Conservation (phyloP, 1,140 invertebrate genomes). For the Cardiocondyla obscurior region DNA sequence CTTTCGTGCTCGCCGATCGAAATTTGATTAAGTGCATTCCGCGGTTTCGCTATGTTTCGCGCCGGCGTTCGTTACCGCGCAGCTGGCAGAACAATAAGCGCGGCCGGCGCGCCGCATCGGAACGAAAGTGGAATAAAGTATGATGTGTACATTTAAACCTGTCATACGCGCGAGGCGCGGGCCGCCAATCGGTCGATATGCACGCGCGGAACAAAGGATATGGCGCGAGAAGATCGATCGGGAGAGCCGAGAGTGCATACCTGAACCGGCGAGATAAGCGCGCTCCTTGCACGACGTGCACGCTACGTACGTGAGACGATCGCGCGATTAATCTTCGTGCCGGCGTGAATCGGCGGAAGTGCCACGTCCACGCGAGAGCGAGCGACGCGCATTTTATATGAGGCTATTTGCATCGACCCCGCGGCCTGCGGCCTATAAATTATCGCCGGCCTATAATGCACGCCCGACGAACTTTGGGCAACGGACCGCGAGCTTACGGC, state of each 20-base stretch:
- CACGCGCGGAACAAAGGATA: slow-evolving; percentile 16
- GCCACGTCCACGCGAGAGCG: slow-evolving; percentile 64
- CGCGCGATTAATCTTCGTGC: slow-evolving; percentile 66
- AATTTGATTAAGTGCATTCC: slow-evolving; percentile 16
- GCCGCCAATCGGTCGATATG: slow-evolving; percentile 5
- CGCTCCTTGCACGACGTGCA: slow-evolving; percentile 53
- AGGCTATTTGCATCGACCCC: slow-evolving; percentile 66
- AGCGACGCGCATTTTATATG: slow-evolving; percentile 65
- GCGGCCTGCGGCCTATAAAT: slow-evolving; percentile 64
- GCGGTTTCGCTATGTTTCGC: slow-evolving; percentile 39
- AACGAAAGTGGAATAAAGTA: slow-evolving; percentile 44
- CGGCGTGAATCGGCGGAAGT: slow-evolving; percentile 69
- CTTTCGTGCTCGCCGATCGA: slow-evolving; percentile 50
- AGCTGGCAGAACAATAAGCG: slow-evolving; percentile 41
- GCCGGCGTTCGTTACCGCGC: slow-evolving; percentile 44
- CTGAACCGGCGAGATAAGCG: background rate
- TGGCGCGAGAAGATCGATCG: slow-evolving; percentile 48
- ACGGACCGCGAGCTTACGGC: slow-evolving; percentile 24
- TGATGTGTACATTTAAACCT: slow-evolving; percentile 47
- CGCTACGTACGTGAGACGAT: slow-evolving; percentile 51
- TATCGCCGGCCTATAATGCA: slow-evolving; percentile 57
- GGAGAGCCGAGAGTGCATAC: background rate
- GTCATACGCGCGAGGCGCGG: slow-evolving; percentile 21
- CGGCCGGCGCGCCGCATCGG: slow-evolving; percentile 3
- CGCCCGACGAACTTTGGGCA: slow-evolving; percentile 49